Base-by-base conservation (phyloP, 2,888 invertebrate genomes). In the Arctia plantaginis region DNA sequence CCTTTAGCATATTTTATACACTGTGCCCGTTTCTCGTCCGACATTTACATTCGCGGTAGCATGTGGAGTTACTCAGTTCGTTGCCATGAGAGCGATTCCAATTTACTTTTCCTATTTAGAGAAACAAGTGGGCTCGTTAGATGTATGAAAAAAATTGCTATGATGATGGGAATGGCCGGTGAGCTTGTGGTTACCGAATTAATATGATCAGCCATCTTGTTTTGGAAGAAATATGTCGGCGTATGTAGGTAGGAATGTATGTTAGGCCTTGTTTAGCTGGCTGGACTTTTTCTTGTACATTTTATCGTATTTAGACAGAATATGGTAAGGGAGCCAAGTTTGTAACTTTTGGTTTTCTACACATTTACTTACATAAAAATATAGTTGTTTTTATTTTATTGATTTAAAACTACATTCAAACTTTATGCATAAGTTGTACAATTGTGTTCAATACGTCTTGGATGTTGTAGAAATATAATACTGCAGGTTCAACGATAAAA, bases 101-200 rank as follows among this genome's bases (percentile, higher is more conserved):
- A 82, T 84, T 85, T 84, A 83, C 82, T 84, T 84, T 83, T 83
- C 83, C 82, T 84, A 82, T 82, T 80, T 82, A 83, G 79, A 82
- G 78, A 85, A 83, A 86, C 82, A 84, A 84, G 82, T 83, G 85
- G 47, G 74, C 77, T 84, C 76, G 78, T 84, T 84, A 84, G 44
- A 66, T 66, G 72, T 77, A 80, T 76, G 78, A 80, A 77, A 81
- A 78, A 77, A 78, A 75, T 80, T 51, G 66, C 30, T 70, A 76
- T 72, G 71, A 44, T 68, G 69, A 67, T 66, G 84, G 70, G 51
- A 71, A 77, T 77, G 71, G 73, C 76, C 77, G 71, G 59, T 71
- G 67, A 44, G 35, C 69, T 66, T 68, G 69, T 78, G 47, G 41
- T 75, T 76, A 73, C 59, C 73, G 74, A 77, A 80, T 77, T 72